These are phyloP conservation scores for Trematomus bernacchii DNA, from an alignment of 2,797 vertebrate genomes.

Conservation along the genomic window DNA sequence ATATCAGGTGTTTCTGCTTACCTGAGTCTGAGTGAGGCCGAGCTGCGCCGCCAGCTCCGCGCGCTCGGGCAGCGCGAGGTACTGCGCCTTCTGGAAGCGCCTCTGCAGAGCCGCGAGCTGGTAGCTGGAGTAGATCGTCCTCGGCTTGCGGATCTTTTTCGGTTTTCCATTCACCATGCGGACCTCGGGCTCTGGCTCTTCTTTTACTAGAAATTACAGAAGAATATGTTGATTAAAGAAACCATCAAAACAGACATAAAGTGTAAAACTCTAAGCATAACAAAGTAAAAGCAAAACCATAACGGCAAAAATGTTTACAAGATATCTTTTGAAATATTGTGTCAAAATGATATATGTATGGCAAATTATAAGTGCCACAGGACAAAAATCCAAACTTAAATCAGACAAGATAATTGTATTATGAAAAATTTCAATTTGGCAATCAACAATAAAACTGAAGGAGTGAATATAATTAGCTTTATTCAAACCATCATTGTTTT, in stretches of 20 bases:
- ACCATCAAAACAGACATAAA: rapidly evolving
- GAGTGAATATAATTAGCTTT: conserved; percentile 37
- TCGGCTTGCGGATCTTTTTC: conserved; percentile 98
- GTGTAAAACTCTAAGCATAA: neutral
- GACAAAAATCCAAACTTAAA: neutral
- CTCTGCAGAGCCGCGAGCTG: conserved; percentile 97
- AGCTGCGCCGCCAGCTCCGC: conserved; percentile 96
- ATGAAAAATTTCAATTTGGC: neutral
- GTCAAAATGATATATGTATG: too few relatives aligned
- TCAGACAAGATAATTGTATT: neutral
- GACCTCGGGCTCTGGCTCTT: conserved; percentile 96
- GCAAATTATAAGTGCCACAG: neutral
- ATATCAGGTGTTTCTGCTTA: conserved; percentile 41
- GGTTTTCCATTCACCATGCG: conserved; percentile 99
- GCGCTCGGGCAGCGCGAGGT: conserved; percentile 95
- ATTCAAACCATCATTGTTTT: conserved; percentile 56
- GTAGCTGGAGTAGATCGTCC: conserved; percentile 99
- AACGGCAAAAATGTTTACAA: too few relatives aligned
- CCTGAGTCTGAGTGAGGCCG: conserved; percentile 98
- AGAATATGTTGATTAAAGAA: neutral
- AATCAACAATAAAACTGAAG: neutral
- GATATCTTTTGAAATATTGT: too few relatives aligned
- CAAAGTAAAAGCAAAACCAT: neutral
- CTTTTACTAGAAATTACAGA: conserved; percentile 87
- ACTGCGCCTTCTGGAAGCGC: conserved; percentile 98